phyloP scores from a whole-genome alignment of 2,113 vertebrate genomes.

The Gnathonemus echidnorhynchus region DNA sequence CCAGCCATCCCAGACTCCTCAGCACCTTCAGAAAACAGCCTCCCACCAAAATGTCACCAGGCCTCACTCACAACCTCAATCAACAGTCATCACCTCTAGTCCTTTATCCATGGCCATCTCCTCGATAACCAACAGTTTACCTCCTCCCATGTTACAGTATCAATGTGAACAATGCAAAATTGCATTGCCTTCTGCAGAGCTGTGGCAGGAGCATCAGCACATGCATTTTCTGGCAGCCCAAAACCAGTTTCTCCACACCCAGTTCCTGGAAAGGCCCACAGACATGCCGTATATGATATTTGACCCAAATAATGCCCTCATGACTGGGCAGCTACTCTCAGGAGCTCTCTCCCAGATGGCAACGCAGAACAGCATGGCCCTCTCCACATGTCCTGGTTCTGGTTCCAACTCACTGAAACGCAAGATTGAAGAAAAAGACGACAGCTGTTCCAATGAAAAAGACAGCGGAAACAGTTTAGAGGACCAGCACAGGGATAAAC shows the following conservation, averaged over 20 bases:
- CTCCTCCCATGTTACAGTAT: conserved; percentile 94
- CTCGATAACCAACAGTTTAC: conserved; percentile 88
- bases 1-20: conserved; percentile 68
- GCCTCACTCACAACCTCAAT: conserved; percentile 86
- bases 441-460: conserved; percentile 79
- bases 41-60: conserved; percentile 72
- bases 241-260: conserved; percentile 96
- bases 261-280: conserved; percentile 92
- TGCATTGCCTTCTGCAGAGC: conserved; percentile 89
- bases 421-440: conserved; percentile 94
- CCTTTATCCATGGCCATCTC: conserved; percentile 83
- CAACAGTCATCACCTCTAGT: conserved; percentile 79
- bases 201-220: conserved; percentile 99
- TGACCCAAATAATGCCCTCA: conserved; percentile 93
- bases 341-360: conserved; percentile 85
- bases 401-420: conserved; percentile 69
- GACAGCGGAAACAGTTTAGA: conserved; percentile 83
- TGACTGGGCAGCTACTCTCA: conserved; percentile 87
- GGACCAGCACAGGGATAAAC: conserved; percentile 94
- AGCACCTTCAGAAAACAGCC: conserved; percentile 74
- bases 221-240: conserved; percentile 98
- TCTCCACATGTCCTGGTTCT: conserved; percentile 57
- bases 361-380: conserved; percentile 71
- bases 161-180: conserved; percentile 97
- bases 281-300: conserved; percentile 99